These are phyloP conservation scores for Grammomys surdaster DNA, from an alignment of 2,113 vertebrate species.

Conservation along the genomic window DNA sequence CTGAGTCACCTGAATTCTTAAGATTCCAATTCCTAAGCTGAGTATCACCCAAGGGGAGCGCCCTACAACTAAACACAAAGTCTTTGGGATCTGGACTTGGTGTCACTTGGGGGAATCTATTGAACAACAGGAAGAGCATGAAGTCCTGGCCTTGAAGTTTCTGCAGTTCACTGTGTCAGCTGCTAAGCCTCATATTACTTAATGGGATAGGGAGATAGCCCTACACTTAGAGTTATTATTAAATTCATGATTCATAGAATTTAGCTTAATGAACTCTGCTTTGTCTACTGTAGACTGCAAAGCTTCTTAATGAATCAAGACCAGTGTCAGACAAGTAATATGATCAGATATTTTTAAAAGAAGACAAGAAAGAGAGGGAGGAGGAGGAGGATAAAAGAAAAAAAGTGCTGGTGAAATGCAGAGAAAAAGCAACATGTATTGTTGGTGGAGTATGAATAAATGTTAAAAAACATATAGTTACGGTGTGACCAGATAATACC, in stretches of 20 bases:
- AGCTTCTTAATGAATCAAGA: neutral
- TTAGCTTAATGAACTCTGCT: neutral
- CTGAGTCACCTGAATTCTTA: neutral
- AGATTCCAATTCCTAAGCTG: neutral
- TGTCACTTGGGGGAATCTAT: neutral
- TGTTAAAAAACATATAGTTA: neutral
- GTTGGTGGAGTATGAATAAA: neutral
- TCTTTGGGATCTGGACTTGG: neutral
- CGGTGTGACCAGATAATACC: neutral
- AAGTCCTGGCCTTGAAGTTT: neutral
- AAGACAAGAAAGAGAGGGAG: neutral
- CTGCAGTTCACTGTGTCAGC: too few species aligned
- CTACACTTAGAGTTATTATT: neutral
- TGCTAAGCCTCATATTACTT: neutral
- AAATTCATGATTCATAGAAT: neutral
- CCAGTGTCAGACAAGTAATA: neutral
- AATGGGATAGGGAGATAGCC: neutral
- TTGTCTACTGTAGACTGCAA: conserved; percentile 9
- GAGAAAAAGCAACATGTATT: neutral
- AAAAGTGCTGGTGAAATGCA: neutral
- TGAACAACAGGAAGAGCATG: neutral
- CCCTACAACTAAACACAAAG: neutral
- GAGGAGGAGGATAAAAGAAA: too few species aligned
- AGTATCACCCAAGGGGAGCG: conserved; percentile 22
- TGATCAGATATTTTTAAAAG: neutral